These are phyloP conservation scores for Nasonia oneida DNA, from an alignment of 2,888 invertebrate species.

Conservation along the genomic window DNA sequence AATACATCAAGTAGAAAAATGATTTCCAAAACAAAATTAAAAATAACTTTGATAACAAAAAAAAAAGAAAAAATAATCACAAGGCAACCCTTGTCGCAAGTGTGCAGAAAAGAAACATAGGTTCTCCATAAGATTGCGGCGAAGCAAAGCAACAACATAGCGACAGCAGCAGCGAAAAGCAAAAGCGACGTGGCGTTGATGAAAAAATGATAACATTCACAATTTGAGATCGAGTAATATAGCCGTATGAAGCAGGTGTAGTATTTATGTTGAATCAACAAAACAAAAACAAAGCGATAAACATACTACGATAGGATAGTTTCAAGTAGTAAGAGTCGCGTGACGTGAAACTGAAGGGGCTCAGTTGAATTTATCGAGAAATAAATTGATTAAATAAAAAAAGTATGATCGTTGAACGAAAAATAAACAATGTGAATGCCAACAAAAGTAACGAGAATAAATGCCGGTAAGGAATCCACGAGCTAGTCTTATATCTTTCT, in stretches of 20 bases:
- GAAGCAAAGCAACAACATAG: constrained; percentile 19
- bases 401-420: constrained; percentile 1
- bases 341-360: constrained; percentile 39
- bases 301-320: constrained; percentile 28
- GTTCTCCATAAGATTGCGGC: constrained; percentile 15
- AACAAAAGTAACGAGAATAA: constrained; percentile 16
- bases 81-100: not conserved
- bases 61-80: not conserved
- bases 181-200: constrained; percentile 47
- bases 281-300: constrained; percentile 13
- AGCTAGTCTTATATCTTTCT: not conserved
- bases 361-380: constrained; percentile 9
- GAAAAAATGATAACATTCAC: constrained; percentile 28
- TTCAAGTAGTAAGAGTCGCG: constrained; percentile 50
- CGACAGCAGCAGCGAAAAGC: constrained; percentile 32
- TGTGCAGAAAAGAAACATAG: not conserved
- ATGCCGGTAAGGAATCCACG: constrained; percentile 16
- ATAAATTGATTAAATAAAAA: not conserved
- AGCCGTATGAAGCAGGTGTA: constrained; percentile 60
- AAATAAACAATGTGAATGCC: constrained; percentile 40
- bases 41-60: constrained; percentile 25
- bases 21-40: constrained; percentile 36
- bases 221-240: constrained; percentile 61
- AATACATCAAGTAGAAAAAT: constrained; percentile 19
- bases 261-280: constrained; percentile 30